Evolutionary conservation across 2,888 invertebrate species (phyloP).

Genomic region (Camptogramma bilineatum): DNA sequence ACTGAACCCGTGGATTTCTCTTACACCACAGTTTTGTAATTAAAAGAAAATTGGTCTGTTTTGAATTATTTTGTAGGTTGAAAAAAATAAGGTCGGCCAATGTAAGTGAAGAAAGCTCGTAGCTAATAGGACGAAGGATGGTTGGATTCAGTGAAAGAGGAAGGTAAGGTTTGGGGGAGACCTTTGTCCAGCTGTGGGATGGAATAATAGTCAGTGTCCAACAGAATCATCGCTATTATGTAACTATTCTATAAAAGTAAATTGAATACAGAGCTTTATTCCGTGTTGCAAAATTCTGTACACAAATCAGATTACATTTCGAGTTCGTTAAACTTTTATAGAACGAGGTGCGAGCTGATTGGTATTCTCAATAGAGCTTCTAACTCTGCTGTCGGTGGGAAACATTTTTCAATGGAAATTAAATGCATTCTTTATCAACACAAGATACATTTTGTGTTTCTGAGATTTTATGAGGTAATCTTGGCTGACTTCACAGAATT

Average conservation of each 20-base stretch:
- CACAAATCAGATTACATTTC: conserved; percentile 71
- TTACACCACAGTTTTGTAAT: conserved; percentile 33
- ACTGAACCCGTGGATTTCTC: conserved; percentile 33
- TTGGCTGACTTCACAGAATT: background rate
- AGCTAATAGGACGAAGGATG: too few relatives aligned
- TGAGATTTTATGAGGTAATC: conserved; percentile 4
- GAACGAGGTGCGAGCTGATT: conserved; percentile 59
- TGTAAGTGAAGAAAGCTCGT: too few relatives aligned
- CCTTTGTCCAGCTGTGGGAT: too few relatives aligned
- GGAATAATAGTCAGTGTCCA: too few relatives aligned
- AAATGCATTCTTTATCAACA: conserved; percentile 34
- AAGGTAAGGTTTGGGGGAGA: too few relatives aligned
- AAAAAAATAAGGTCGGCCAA: too few relatives aligned
- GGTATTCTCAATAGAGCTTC: conserved; percentile 56
- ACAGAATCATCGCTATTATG: too few relatives aligned
- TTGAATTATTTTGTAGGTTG: background rate
- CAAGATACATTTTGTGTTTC: conserved; percentile 5
- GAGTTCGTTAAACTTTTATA: conserved; percentile 72
- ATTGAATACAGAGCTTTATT: conserved; percentile 32
- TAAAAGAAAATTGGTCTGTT: conserved; percentile 9
- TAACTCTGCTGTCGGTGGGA: conserved; percentile 40
- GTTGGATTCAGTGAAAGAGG: too few relatives aligned
- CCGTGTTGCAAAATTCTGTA: conserved; percentile 52
- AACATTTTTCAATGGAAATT: conserved; percentile 41
- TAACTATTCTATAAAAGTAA: background rate